Percentiles rank a stretch among this genome's conserved stretches.
phyloP scores from a whole-genome alignment of 2,113 vertebrate species.

The Sapayoa aenigma region DNA sequence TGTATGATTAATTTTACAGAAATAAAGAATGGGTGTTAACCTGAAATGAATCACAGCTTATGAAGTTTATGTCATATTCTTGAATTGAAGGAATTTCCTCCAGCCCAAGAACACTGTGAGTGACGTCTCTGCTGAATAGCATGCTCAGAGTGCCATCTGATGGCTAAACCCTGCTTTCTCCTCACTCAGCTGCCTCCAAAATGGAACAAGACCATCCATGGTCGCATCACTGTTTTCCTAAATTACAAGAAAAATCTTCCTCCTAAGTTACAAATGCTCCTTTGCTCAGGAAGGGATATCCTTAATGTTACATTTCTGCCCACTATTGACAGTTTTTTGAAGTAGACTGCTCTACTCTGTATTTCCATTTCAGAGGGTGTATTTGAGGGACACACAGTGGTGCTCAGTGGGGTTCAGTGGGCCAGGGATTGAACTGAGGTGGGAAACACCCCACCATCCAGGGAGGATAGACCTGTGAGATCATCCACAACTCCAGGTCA shows the following conservation, averaged over 20 bases:
- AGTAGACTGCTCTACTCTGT: neutral
- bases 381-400: neutral
- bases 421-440: neutral
- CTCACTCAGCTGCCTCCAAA: neutral
- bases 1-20: constrained; percentile 36
- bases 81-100: constrained; percentile 50
- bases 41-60: constrained; percentile 24
- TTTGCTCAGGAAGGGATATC: neutral
- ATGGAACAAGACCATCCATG: neutral
- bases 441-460: rapidly evolving
- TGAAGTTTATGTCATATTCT: neutral
- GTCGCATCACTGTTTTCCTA: neutral
- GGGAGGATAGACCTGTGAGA: neutral
- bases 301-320: neutral
- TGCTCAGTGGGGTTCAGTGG: neutral
- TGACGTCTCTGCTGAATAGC: neutral
- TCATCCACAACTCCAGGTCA: neutral
- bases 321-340: neutral
- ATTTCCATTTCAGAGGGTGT: neutral
- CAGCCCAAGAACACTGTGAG: neutral
- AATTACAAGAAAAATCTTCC: neutral
- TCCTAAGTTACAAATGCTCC: neutral
- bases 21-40: constrained; percentile 49
- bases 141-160: constrained; percentile 60
- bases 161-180: neutral